phyloP scores from a whole-genome alignment of 2,113 vertebrate genomes.

The Charina bottae region DNA sequence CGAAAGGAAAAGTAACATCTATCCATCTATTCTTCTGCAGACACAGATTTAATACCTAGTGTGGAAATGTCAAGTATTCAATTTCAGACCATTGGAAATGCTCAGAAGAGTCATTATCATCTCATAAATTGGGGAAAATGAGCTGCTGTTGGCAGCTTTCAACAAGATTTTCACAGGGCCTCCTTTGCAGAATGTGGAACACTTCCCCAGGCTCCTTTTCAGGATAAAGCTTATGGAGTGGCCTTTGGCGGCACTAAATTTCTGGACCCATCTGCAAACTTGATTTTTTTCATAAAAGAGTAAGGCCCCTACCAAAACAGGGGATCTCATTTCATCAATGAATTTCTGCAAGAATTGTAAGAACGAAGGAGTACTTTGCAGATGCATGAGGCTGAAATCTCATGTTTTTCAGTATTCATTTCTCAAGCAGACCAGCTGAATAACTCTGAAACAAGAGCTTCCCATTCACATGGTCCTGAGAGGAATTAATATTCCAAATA shows the following conservation, averaged over 20 bases:
- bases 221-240: not conserved
- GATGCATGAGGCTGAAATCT: not conserved
- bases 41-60: not conserved
- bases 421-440: not conserved
- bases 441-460: not conserved
- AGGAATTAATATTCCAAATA: not conserved
- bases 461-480: not conserved
- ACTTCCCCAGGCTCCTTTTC: too few species aligned
- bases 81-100: not conserved
- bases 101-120: not conserved
- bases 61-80: slow-evolving; percentile 4
- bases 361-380: not conserved
- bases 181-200: not conserved
- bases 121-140: not conserved
- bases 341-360: not conserved
- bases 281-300: not conserved
- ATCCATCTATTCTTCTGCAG: not conserved
- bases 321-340: not conserved
- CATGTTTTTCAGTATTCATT: not conserved
- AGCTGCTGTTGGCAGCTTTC: slow-evolving; percentile 11
- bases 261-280: not conserved
- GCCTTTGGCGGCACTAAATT: not conserved
- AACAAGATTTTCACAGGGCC: not conserved
- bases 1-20: not conserved
- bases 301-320: not conserved